Conservation (phyloP, 2,888 invertebrate genomes). For the Sinodicranocentrus sp. region DNA sequence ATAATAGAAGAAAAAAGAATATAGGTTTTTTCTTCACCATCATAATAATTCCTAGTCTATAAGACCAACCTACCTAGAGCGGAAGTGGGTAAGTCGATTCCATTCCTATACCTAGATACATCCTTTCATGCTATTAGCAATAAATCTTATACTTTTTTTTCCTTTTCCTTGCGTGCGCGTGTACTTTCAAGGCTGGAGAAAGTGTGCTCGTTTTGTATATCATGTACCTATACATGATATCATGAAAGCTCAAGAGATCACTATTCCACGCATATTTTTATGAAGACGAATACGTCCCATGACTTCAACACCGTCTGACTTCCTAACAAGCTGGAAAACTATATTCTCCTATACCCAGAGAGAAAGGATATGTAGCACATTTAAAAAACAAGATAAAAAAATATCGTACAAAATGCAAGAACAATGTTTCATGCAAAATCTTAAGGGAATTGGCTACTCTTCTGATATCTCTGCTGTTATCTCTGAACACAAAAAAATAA, state of each 20-base stretch:
- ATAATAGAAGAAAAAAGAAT: too few species aligned
- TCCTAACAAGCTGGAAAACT: background rate
- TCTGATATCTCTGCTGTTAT: too few species aligned
- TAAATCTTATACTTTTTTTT: too few species aligned
- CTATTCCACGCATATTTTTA: slow-evolving; percentile 60
- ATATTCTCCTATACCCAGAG: too few species aligned
- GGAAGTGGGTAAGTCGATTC: slow-evolving; percentile 34
- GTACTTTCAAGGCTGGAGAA: background rate
- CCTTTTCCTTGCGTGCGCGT: too few species aligned
- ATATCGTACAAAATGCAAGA: slow-evolving; percentile 29
- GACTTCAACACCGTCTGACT: slow-evolving; percentile 18
- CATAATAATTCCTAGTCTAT: background rate
- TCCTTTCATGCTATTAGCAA: too few species aligned
- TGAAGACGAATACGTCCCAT: slow-evolving; percentile 43
- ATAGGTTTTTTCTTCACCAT: too few species aligned
- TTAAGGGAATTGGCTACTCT: slow-evolving; percentile 30
- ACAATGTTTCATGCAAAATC: slow-evolving; percentile 27
- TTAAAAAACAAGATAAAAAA: background rate
- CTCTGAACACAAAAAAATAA: too few species aligned
- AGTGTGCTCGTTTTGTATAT: slow-evolving; percentile 9
- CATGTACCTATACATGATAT: too few species aligned
- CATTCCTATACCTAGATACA: slow-evolving; percentile 1
- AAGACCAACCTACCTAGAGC: slow-evolving; percentile 2
- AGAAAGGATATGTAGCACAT: slow-evolving; percentile 1
- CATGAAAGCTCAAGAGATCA: slow-evolving; percentile 37